Evolutionary conservation across 2,888 invertebrate species (phyloP).

Genomic region (Pocota personata): DNA sequence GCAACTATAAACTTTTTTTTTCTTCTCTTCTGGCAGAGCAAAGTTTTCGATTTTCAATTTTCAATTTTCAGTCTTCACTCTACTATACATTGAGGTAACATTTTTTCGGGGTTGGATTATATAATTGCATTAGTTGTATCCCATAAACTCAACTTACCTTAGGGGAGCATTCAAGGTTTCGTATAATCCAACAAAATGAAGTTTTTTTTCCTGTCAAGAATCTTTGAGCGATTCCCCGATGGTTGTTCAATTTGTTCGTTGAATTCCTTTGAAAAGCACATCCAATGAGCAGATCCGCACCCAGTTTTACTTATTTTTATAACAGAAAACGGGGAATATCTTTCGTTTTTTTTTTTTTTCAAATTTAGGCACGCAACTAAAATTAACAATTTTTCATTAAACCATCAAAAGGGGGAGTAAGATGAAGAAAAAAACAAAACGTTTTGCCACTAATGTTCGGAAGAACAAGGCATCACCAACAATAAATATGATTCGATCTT

Average conservation of each 20-base stretch:
- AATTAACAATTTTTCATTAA: conserved; percentile 47
- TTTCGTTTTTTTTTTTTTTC: conserved; percentile 16
- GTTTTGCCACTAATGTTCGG: not conserved
- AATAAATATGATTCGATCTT: conserved; percentile 24
- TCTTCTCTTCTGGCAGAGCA: conserved; percentile 23
- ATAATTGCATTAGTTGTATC: conserved; percentile 31
- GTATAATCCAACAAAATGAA: conserved; percentile 40
- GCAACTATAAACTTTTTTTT: conserved; percentile 47
- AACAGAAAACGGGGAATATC: conserved; percentile 4
- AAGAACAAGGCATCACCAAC: conserved; percentile 20
- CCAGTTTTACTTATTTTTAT: conserved; percentile 62
- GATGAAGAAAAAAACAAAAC: conserved; percentile 14
- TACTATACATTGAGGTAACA: conserved; percentile 30
- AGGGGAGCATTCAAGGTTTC: conserved; percentile 59
- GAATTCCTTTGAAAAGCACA: conserved; percentile 23
- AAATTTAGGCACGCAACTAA: conserved; percentile 37
- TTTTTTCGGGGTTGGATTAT: conserved; percentile 43
- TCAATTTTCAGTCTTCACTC: conserved; percentile 35
- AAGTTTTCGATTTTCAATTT: conserved; percentile 42
- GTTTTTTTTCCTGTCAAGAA: not conserved
- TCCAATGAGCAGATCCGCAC: conserved; percentile 52
- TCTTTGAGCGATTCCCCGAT: conserved; percentile 17
- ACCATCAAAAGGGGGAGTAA: not conserved
- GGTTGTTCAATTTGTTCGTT: conserved; percentile 28
- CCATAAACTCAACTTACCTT: conserved; percentile 47